Evolutionary conservation across 2,113 vertebrate species (phyloP).

Genomic region (Leptocoma aspasia): DNA sequence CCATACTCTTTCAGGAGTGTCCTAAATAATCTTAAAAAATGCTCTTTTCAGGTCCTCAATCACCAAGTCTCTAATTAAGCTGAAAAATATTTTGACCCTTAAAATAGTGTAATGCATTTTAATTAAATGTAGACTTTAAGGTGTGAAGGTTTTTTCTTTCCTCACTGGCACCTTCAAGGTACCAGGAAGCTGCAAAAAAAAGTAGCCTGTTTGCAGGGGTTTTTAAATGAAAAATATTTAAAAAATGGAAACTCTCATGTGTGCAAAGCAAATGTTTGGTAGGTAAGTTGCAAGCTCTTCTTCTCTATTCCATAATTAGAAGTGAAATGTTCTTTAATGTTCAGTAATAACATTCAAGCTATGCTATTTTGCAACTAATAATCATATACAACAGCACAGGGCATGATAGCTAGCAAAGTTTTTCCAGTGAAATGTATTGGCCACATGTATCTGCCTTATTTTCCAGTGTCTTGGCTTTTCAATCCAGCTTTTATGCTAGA

Average conservation of each 20-base stretch:
- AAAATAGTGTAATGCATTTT: conserved; percentile 43
- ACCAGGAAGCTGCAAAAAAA: conserved; percentile 58
- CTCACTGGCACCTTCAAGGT: conserved; percentile 23
- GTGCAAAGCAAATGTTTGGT: conserved; percentile 70
- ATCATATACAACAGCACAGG: conserved; percentile 83
- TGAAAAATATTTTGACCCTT: conserved; percentile 18
- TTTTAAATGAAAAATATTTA: conserved; percentile 56
- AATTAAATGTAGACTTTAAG: conserved; percentile 76
- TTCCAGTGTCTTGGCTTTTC: conserved; percentile 29
- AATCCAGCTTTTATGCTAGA: conserved; percentile 59
- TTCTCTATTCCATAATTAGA: conserved; percentile 84
- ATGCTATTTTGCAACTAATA: conserved; percentile 86
- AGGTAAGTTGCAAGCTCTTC: conserved; percentile 79
- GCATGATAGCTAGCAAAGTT: conserved; percentile 71
- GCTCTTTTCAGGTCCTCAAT: not conserved
- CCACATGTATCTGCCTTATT: conserved; percentile 48
- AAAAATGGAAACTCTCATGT: not conserved
- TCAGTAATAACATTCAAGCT: conserved; percentile 83
- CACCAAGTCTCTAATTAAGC: not conserved
- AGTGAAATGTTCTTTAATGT: conserved; percentile 85
- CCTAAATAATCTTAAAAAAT: not conserved
- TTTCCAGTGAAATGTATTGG: conserved; percentile 54
- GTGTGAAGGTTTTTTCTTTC: not conserved
- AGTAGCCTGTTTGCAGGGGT: conserved; percentile 50
- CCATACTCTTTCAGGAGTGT: not conserved